A percentile compares a stretch with the other conserved stretches of the same genome.
Evolutionary conservation across 2,113 vertebrate genomes (phyloP).

Genomic region (Gallinago jamesoni): DNA sequence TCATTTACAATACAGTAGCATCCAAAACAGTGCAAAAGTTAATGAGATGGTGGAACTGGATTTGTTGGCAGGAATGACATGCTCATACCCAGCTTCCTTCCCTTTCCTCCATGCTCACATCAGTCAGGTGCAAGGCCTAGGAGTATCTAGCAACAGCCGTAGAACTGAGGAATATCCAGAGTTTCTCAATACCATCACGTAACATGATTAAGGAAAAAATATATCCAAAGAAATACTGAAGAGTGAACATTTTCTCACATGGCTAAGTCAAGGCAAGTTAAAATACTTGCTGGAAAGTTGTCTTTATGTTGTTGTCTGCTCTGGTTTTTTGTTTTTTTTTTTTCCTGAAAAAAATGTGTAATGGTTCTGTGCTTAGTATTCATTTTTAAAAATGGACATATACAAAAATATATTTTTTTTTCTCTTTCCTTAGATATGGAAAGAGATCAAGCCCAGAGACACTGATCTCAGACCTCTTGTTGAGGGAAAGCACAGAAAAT

Average conservation of each 20-base stretch:
- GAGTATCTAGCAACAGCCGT: neutral
- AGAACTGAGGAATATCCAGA: neutral
- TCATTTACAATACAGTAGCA: neutral
- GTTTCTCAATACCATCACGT: neutral
- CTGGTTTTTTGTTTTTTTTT: neutral
- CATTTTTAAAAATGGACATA: neutral
- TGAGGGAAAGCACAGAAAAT: conserved; percentile 90
- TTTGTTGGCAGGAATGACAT: neutral
- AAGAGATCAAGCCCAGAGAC: conserved; percentile 93
- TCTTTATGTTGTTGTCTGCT: neutral
- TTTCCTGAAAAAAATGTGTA: neutral
- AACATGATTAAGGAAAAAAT: neutral
- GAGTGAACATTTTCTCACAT: neutral
- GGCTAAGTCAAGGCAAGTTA: neutral
- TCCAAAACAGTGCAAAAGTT: neutral
- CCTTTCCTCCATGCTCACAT: neutral
- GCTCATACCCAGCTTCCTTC: neutral
- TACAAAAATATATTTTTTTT: neutral
- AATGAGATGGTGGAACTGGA: neutral
- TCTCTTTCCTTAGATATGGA: conserved; percentile 84
- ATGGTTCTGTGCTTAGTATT: neutral
- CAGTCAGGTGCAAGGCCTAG: neutral
- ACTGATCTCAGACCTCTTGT: conserved; percentile 90
- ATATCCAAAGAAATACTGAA: neutral
- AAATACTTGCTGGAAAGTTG: neutral